Base-by-base conservation (phyloP, 2,113 vertebrate genomes). In the Perca flavescens region DNA sequence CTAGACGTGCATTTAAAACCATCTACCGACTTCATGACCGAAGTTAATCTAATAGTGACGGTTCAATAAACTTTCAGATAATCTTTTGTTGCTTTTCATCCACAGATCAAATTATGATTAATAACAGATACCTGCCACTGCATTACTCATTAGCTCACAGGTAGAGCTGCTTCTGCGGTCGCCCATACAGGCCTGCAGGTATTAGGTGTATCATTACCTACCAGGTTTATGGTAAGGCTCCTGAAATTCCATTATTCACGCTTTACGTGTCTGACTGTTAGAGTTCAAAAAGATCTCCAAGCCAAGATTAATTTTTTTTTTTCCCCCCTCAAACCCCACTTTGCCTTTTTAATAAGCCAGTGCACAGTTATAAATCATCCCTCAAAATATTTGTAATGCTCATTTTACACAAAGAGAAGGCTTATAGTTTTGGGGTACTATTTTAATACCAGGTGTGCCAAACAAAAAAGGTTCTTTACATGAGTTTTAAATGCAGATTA, bases 51-150 rank as follows among this genome's bases (percentile, higher is more conserved):
- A 79, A 82, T 56, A 74, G 80, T 76, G 76, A 86, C 50, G 77
- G 60, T 34, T 86, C 80, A 61, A 69, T 88, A 88, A 91, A 87
- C 70, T 75, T 75, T 80, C 62, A 75, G 60, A 50, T 73, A 36
- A 72, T 86, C 74, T 77, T 89, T 73, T 84, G 81, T 79, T 62
- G 81, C 74, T 57, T 80, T 72, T 84, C 62, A 62, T 56, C 77
- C 77, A 54, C 68, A 77, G 74, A 80, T 89, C 80, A 86, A 84
- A 90, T 77, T 13, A 57, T 90, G 90, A 94, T 93, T 88, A 90
- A 93, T 90, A 90, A 54, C 74, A n/a, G 62, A 58, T 36, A 65
- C 57, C 69, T 28, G 43, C 36, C 12, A n/a, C 52, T 52, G 80
- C 72, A 71, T 87, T 74, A 76, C 84, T 93, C 90, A 90, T 88